Base-by-base conservation (phyloP, 2,113 vertebrate species). In the Oncorhynchus kisutch region DNA sequence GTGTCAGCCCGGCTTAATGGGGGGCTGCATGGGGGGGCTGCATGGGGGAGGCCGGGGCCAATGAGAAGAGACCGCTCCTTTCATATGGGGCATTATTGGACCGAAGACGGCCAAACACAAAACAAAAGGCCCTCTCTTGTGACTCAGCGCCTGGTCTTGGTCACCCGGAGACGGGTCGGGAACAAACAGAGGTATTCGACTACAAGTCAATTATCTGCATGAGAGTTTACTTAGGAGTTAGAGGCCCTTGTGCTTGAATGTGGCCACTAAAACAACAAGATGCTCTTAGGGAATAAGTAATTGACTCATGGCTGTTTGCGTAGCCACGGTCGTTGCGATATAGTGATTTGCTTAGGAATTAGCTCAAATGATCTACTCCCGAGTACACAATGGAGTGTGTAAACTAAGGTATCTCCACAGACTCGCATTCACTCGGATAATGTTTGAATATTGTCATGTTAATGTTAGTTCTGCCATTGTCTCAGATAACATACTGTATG, bases 181-280 rank as follows among this genome's bases (percentile, higher is more conserved):
- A 73, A 94, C 93, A 93, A 92, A 91, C 86, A 74, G 82, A 91
- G 87, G 89, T 82, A 93, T 92, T 90, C 78, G 73, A 79, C 83
- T 54, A 87, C 88, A 81, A 92, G 91, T 92, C 90, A 91, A 91
- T 92, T 92, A 90, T 90, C 85, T 73, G 82, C 86, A 57, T 78
- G 72, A 3, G 80, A 81, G 83, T 91, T 89, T 87, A 79, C 81
- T 87, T 78, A 79, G 88, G 73, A 80, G 82, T 81, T 84, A 59
- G 48, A 16, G 82, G 79, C 74, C 84, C 84, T 83, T 72, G 81
- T 80, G 85, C 82, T 84, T 76, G 83, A 87, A 82, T 78, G 72
- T 80, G 75, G 73, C 72, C 81, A 69, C 85, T 82, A 77, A 88
- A 83, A 85, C 72, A 81, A 88, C 87, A 83, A 83, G 85, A 76